phyloP scores from a whole-genome alignment of 1,140 invertebrate genomes.

The Macrocentrus cingulum region DNA sequence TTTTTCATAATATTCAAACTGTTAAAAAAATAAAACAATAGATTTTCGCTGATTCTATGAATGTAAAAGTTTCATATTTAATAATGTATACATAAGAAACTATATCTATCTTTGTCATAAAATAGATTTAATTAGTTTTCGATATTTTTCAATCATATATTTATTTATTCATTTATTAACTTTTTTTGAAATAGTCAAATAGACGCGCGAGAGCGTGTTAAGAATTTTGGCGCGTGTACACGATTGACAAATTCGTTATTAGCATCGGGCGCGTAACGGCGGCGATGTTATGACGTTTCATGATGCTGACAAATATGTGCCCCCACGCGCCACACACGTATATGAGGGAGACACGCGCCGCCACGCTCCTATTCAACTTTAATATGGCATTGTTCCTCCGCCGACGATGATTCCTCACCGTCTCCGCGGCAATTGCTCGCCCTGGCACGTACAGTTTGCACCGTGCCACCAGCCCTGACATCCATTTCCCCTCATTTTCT shows the following conservation, averaged over 20 bases:
- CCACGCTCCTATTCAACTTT: constrained; percentile 51
- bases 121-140: too few species aligned
- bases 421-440: background rate
- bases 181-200: too few species aligned
- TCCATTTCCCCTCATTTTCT: background rate
- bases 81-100: too few species aligned
- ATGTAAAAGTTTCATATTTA: too few species aligned
- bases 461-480: background rate
- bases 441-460: constrained; percentile 9
- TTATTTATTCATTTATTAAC: too few species aligned
- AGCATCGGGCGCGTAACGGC: constrained; percentile 35
- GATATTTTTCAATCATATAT: too few species aligned
- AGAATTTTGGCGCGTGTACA: too few species aligned
- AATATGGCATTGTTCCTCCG: constrained; percentile 41
- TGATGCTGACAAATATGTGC: constrained; percentile 47
- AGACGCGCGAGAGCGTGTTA: too few species aligned
- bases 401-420: constrained; percentile 29
- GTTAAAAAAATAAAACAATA: too few species aligned
- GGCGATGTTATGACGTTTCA: constrained; percentile 54
- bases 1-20: too few species aligned
- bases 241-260: constrained; percentile 49
- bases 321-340: constrained; percentile 31
- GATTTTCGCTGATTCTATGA: too few species aligned
- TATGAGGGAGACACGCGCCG: constrained; percentile 51
- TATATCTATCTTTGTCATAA: too few species aligned